A percentile compares a stretch with the other conserved stretches of the same genome.
Evolutionary conservation across 1,140 invertebrate genomes (phyloP).

Genomic region (Subanguina moxae): DNA sequence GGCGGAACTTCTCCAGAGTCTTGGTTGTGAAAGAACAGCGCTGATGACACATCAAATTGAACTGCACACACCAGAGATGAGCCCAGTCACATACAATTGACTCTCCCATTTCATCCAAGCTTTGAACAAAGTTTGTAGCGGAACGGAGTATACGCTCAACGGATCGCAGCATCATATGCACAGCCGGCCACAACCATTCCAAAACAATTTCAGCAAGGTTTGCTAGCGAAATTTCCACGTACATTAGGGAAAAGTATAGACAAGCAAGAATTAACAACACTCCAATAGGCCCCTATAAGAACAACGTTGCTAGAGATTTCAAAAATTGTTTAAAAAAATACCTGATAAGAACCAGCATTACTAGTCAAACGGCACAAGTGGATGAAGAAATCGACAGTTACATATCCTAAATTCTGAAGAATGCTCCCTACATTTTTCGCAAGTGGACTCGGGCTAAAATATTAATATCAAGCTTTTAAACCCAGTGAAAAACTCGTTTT

Average conservation of each 20-base stretch:
- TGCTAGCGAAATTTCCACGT: neutral
- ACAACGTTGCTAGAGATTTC: neutral
- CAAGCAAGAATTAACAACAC: constrained; percentile 2
- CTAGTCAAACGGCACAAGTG: neutral
- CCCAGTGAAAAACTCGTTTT: too few relatives aligned
- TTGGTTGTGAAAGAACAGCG: constrained; percentile 15
- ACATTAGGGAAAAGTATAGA: neutral
- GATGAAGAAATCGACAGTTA: constrained; percentile 2
- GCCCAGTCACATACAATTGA: constrained; percentile 18
- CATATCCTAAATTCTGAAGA: neutral
- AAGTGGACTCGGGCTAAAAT: neutral
- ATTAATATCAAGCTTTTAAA: too few relatives aligned
- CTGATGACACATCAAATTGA: constrained; percentile 17
- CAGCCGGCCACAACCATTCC: constrained; percentile 5
- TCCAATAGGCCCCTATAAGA: neutral
- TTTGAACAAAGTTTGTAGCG: constrained; percentile 2
- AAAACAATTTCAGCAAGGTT: neutral
- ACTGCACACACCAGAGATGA: constrained; percentile 9
- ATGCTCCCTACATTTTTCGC: neutral
- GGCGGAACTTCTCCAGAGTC: constrained; percentile 6
- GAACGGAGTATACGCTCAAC: neutral
- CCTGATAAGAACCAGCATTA: constrained; percentile 1
- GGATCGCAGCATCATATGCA: neutral
- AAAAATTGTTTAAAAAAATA: neutral
- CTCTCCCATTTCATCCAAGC: constrained; percentile 6